Conservation (phyloP, 64 coral and sea anemone species). For the Montipora cactus region DNA sequence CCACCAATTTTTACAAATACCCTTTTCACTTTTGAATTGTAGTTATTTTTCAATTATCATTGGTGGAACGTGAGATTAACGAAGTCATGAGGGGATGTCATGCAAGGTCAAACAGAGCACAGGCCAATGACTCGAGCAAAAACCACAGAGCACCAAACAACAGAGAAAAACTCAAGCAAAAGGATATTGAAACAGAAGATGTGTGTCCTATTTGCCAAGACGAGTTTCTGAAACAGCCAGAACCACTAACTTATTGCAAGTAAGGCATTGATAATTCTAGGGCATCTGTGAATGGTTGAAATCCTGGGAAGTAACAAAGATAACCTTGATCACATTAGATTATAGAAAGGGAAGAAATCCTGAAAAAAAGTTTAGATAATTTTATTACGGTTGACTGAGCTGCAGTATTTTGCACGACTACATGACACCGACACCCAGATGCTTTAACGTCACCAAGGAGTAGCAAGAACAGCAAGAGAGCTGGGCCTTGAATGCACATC, state of each 20-base stretch:
- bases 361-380: too few species aligned
- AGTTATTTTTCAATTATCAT: slow-evolving; percentile 93
- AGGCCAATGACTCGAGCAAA: slow-evolving; percentile 8
- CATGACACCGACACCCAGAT: too few species aligned
- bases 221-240: slow-evolving; percentile 83
- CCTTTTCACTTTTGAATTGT: slow-evolving; percentile 11
- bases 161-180: slow-evolving; percentile 89
- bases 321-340: too few species aligned
- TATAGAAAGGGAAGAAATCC: too few species aligned
- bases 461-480: too few species aligned
- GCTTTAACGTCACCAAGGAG: too few species aligned
- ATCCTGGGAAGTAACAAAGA: too few species aligned
- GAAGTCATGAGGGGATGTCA: slow-evolving; percentile 84
- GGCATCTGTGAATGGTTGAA: too few species aligned
- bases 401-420: too few species aligned
- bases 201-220: slow-evolving; percentile 97
- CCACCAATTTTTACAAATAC: background rate
- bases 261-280: background rate
- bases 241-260: slow-evolving; percentile 98
- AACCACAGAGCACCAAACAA: slow-evolving; percentile 17
- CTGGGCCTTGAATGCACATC: too few species aligned
- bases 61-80: slow-evolving; percentile 97
- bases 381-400: too few species aligned
- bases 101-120: slow-evolving; percentile 55
- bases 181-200: slow-evolving; percentile 85